phyloP scores from a whole-genome alignment of 2,797 vertebrate genomes.

The Pantherophis vulpinus region DNA sequence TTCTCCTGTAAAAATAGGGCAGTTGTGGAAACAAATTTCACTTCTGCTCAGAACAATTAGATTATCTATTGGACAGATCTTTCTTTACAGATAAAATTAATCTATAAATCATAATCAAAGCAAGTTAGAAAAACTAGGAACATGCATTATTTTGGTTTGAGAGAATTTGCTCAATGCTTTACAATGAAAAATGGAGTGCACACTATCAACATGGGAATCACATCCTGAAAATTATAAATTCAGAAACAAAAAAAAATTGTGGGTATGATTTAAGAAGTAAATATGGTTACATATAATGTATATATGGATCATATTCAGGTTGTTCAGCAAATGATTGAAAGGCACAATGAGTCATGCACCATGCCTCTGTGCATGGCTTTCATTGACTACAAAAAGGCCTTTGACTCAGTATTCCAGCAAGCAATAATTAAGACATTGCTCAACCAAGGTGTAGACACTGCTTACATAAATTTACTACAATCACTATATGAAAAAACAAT shows the following conservation, averaged over 20 bases:
- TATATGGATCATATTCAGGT: not conserved
- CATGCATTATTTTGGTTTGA: not conserved
- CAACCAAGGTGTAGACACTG: too few species aligned
- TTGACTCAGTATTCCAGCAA: not conserved
- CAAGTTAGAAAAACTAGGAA: not conserved
- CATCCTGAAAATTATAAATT: not conserved
- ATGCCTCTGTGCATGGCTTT: not conserved
- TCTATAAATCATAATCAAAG: conserved; percentile 39
- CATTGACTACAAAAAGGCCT: not conserved
- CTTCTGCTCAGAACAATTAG: conserved; percentile 33
- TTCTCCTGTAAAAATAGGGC: conserved; percentile 40
- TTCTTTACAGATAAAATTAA: not conserved
- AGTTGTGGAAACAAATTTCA: conserved; percentile 18
- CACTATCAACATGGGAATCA: not conserved
- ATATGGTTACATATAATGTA: not conserved
- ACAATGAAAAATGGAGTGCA: not conserved
- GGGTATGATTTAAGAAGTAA: not conserved
- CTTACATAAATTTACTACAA: too few species aligned
- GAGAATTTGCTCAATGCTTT: not conserved
- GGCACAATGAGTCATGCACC: not conserved
- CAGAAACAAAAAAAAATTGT: not conserved
- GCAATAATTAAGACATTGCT: not conserved
- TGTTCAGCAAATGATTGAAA: not conserved
- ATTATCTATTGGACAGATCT: not conserved
- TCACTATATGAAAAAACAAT: too few species aligned